phyloP scores from a whole-genome alignment of 2,888 invertebrate genomes.

The Eremobia ochroleuca region DNA sequence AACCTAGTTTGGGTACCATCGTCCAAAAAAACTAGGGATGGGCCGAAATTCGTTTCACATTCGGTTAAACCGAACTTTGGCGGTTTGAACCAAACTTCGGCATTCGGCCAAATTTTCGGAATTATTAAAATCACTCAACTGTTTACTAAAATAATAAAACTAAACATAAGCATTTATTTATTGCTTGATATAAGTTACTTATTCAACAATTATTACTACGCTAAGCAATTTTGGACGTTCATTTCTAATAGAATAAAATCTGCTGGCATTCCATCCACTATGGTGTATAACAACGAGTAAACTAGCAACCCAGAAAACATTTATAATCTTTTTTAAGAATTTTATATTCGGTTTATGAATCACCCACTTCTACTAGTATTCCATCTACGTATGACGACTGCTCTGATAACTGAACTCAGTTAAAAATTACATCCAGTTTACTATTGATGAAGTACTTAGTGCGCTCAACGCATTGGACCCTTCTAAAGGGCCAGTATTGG shows the following conservation, averaged over 20 bases:
- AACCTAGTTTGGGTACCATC: neutral
- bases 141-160: neutral
- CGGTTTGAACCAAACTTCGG: neutral
- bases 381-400: neutral
- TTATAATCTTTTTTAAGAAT: neutral
- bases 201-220: neutral
- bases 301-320: neutral
- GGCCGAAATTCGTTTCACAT: neutral
- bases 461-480: neutral
- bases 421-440: neutral
- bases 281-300: neutral
- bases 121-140: neutral
- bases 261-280: neutral
- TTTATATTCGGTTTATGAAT: neutral
- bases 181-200: neutral
- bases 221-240: neutral
- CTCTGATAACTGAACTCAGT: neutral
- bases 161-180: neutral
- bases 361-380: neutral
- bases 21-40: neutral
- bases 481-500: neutral
- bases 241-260: neutral
- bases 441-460: neutral
- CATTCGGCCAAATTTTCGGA: neutral
- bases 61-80: neutral